These are phyloP conservation scores for Drosophila borborema DNA, from an alignment of 2,888 invertebrate genomes.

Conservation along the genomic window DNA sequence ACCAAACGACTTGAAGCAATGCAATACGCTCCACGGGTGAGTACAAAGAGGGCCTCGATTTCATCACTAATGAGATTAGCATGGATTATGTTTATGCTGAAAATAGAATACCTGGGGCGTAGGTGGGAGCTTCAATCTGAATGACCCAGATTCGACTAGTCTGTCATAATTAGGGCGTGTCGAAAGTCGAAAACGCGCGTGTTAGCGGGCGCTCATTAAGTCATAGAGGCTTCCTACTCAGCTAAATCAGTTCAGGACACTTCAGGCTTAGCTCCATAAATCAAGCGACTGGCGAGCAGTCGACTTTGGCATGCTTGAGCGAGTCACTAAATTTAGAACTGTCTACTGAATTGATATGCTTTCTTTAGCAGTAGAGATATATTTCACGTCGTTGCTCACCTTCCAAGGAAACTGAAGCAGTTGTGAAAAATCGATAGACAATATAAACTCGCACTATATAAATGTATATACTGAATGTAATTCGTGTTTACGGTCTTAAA, in stretches of 20 bases:
- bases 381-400: background rate
- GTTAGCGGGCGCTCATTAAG: constrained; percentile 35
- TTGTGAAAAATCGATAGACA: constrained; percentile 48
- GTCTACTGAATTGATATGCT: constrained; percentile 4
- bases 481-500: background rate
- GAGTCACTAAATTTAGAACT: constrained; percentile 15
- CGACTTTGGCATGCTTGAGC: background rate
- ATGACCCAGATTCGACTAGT: constrained; percentile 32
- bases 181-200: background rate
- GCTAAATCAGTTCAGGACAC: constrained; percentile 48
- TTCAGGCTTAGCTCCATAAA: constrained; percentile 31
- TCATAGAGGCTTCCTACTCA: constrained; percentile 23
- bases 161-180: constrained; percentile 21
- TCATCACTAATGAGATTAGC: constrained; percentile 63
- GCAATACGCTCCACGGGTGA: constrained; percentile 56
- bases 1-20: constrained; percentile 62
- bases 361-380: background rate
- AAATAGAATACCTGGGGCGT: constrained; percentile 6
- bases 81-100: constrained; percentile 37
- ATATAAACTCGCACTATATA: constrained; percentile 4
- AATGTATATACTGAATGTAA: background rate
- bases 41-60: constrained; percentile 26
- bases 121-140: constrained; percentile 4
- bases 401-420: constrained; percentile 12
- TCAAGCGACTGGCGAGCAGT: constrained; percentile 13